Base-by-base conservation (phyloP, 2,113 vertebrate genomes). In the Saguinus imperator region DNA sequence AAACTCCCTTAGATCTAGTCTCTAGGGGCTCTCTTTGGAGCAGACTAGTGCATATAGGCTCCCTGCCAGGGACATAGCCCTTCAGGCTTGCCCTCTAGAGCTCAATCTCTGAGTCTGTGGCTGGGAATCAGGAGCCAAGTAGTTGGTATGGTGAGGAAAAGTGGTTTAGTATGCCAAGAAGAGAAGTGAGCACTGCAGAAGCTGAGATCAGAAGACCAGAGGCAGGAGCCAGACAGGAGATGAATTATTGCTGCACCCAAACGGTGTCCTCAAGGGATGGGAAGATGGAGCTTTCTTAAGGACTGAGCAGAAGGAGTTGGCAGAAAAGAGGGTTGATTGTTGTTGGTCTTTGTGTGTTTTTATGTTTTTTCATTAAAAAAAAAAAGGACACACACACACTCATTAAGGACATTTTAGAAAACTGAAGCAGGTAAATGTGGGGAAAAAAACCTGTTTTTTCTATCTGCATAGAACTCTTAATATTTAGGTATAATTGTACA, bases 341-440 rank as follows among this genome's bases (percentile, higher is more conserved):
- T 93, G 6, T 57, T 87, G n/a, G 29, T 82, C 37, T 80, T 77
- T 84, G 9, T 81, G 29, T 68, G 45, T 57, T 93, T n/a, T 43
- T 80, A 8, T 40, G 16, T 6, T 72, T 85, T 80, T 85, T 89
- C n/a, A 66, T 70, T 88, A 87, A 35, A 68, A 66, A 40, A 40
- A n/a, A 21, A 55, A 77, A 12, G 27, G 0, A 64, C 52, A 52
- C 52, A 17, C 83, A 48, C 40, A 6, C 83, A 52, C 4, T 94
- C 57, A 84, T 57, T 79, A 70, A 89, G 52, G 43, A 95, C 45
- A 81, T 95, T 86, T 89, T 70, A 95, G 43, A 96, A 96, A 87
- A 79, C 5, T n/a, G 29, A 43, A 27, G 12, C 3, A 80, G 32
- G 27, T 94, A 35, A 55, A 79, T 84, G 52, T 64, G 61, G 9